phyloP scores from a whole-genome alignment of 92 coral and sea anemone genomes.

The Isaurus tuberculatus region DNA sequence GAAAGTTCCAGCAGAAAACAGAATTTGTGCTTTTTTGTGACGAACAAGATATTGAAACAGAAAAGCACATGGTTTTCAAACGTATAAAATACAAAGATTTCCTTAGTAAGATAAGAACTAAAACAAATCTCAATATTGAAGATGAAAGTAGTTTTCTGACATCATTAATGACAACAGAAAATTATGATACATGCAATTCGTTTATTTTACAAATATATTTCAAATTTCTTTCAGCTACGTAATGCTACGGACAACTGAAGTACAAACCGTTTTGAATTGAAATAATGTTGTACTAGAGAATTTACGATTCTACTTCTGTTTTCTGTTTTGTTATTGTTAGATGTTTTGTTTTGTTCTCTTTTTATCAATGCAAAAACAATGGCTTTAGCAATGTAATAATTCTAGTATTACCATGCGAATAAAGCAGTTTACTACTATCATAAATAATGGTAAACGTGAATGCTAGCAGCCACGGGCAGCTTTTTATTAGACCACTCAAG shows the following conservation, averaged over 20 bases:
- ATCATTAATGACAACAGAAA: slow-evolving; percentile 28
- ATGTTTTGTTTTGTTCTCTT: too few species aligned
- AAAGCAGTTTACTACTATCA: slow-evolving; percentile 24
- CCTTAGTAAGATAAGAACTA: slow-evolving; percentile 13
- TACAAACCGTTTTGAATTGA: background rate
- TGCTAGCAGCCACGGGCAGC: too few species aligned
- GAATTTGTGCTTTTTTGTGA: too few species aligned
- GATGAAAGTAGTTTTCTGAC: slow-evolving; percentile 31
- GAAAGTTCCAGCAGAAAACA: too few species aligned
- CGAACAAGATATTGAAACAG: background rate
- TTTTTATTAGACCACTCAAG: too few species aligned
- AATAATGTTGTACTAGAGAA: too few species aligned
- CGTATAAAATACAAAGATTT: slow-evolving; percentile 11
- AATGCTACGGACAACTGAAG: slow-evolving; percentile 19
- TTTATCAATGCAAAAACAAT: too few species aligned
- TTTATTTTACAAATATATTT: slow-evolving; percentile 18
- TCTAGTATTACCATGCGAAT: slow-evolving; percentile 11
- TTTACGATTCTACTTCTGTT: too few species aligned
- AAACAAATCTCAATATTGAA: slow-evolving; percentile 25
- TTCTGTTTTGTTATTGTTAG: too few species aligned
- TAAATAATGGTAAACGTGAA: too few species aligned
- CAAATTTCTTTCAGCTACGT: slow-evolving; percentile 33
- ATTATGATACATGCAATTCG: slow-evolving; percentile 20
- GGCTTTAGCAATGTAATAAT: slow-evolving; percentile 18
- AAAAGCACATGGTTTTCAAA: slow-evolving; percentile 23